These are phyloP conservation scores for Naja naja DNA, from an alignment of 2,113 vertebrate genomes.

Conservation along the genomic window DNA sequence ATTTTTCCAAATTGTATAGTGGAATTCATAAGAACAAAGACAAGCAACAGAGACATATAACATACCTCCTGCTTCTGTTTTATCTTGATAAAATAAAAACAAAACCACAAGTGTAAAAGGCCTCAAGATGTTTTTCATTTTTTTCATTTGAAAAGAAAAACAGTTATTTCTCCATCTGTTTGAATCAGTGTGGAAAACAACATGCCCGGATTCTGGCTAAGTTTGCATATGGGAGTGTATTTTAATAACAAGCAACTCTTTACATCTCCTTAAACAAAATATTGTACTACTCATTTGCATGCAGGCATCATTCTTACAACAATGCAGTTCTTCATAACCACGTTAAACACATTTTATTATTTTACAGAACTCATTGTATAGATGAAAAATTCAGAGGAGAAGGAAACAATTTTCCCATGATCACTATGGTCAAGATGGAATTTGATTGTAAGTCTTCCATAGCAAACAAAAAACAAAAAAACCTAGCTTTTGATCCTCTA, in stretches of 20 bases:
- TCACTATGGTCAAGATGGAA: not conserved
- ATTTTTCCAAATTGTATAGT: not conserved
- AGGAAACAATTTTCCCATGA: not conserved
- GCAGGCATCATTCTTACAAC: not conserved
- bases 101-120: not conserved
- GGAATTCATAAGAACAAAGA: not conserved
- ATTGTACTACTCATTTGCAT: not conserved
- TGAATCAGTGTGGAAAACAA: not conserved
- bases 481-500: not conserved
- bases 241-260: not conserved
- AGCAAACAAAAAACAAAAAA: not conserved
- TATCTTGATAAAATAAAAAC: conserved; percentile 7
- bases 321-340: not conserved
- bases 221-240: not conserved
- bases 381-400: not conserved
- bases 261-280: not conserved
- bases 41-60: not conserved
- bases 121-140: not conserved
- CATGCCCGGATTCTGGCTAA: not conserved
- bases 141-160: conserved; percentile 4
- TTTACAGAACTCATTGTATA: not conserved
- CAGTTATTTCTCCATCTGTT: not conserved
- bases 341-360: not conserved
- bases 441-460: not conserved
- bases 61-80: not conserved